phyloP scores from a whole-genome alignment of 1,140 invertebrate genomes.

The Microvelia longipes region DNA sequence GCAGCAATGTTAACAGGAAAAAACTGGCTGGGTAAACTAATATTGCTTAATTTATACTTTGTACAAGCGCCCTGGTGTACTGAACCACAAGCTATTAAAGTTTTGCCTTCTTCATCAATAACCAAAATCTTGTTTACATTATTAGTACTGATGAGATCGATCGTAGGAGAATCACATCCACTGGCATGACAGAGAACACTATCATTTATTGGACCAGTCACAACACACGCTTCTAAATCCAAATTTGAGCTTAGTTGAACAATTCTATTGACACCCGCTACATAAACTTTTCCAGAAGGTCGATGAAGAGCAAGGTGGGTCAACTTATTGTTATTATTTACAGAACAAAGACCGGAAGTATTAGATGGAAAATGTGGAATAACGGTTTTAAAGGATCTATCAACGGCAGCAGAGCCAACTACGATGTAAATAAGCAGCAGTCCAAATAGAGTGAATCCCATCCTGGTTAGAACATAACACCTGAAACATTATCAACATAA shows the following conservation, averaged over 20 bases:
- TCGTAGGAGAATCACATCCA: constrained; percentile 49
- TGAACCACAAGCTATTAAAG: constrained; percentile 76
- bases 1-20: constrained; percentile 68
- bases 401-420: constrained; percentile 12
- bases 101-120: constrained; percentile 62
- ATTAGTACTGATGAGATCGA: constrained; percentile 50
- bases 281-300: constrained; percentile 35
- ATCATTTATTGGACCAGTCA: constrained; percentile 56
- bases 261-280: constrained; percentile 41
- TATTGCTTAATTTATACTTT: constrained; percentile 68
- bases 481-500: constrained; percentile 12
- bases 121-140: constrained; percentile 87
- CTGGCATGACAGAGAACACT: constrained; percentile 74
- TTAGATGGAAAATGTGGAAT: constrained; percentile 14
- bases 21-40: constrained; percentile 56
- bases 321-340: constrained; percentile 15
- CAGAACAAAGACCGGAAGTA: constrained; percentile 10
- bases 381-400: constrained; percentile 10
- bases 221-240: constrained; percentile 31
- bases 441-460: constrained; percentile 16
- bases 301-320: constrained; percentile 37
- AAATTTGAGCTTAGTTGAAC: constrained; percentile 37
- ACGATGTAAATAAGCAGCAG: constrained; percentile 14
- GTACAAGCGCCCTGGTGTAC: constrained; percentile 73
- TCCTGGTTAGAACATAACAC: constrained; percentile 16